Evolutionary conservation across 2,888 invertebrate species (phyloP), one percentile per base, ranked within the genome.

Genomic region (Ennomos quercinarius): DNA sequence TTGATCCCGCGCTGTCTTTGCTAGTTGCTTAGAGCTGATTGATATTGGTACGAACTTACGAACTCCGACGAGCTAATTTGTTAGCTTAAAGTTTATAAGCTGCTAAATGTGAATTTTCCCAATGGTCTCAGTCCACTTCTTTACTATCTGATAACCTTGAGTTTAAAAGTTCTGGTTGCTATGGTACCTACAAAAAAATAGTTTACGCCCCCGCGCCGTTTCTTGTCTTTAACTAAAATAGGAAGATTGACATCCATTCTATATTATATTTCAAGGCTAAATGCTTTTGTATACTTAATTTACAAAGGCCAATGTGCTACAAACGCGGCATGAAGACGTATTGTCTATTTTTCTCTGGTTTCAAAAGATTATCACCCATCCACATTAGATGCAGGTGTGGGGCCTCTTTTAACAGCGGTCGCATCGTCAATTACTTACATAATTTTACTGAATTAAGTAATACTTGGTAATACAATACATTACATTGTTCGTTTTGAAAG

Each of bases 251-350:
- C 17, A 17, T 38, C 38, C 37, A 4, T 10, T 10, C 8, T 12
- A 17, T 27, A 27, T 8, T 17, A 9, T 10, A n/a, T 38, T 17
- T 35, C 36, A 57, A 57, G 51, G 51, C 13, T 12, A 37, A 36
- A 51, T 17, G 17, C 36, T 47, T 52, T 52, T 52, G 36, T 48
- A 2, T 37, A 17, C 17, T 17, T 17, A 27, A 27, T 17, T 10
- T 35, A 52, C 8, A 17, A 35, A 43, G 35, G 40, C 43, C 57
- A 58, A 58, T 44, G 57, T 48, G 48, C 57, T 39, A 4, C 38
- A 52, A 47, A 54, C 17, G 9, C 40, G n/a, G 35, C 48, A 10
- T 52, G 52, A 58, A 52, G 17, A 13, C 10, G 35, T 51, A 41
- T 59, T 52, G 39, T 50, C n/a, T n/a, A n/a, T n/a, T n/a, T n/a